Base-by-base conservation (phyloP, 1,140 invertebrate species). In the Panagrolaimus sp. region DNA sequence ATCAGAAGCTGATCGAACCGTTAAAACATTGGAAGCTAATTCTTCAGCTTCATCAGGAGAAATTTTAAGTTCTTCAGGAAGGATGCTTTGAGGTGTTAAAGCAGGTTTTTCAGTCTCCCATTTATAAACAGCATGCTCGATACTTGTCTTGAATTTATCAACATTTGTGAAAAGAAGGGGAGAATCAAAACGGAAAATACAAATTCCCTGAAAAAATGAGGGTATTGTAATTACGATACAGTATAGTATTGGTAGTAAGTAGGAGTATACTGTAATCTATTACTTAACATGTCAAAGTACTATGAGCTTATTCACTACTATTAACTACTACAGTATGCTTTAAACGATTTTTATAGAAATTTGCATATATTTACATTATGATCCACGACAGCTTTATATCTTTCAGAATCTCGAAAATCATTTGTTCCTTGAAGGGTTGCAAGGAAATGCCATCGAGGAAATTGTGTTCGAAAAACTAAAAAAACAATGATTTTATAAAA, bases 121-220 rank as follows among this genome's bases (percentile, higher is more conserved):
- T 63, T 69, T 26, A 12, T 64, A 28, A 1, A 69, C 17, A 21
- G 73, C 75, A 12, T 73, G 73, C 10, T 73, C 43, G 9, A 76
- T 55, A 4, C 55, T 58, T 43, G 65, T 17, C 46, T 83, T 82
- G 71, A 82, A 82, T 38, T 73, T 47, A 48, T 82, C 80, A 14
- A 83, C 79, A 68, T 82, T 82, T 6, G 82, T 81, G 52, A 83
- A 82, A 0, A 82, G 70, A 1, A 82, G 63, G 5, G 80, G 80
- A 32, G 80, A 71, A 67, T 82, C 80, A 67, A 82, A 82, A 24
- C 80, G 80, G 68, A 83, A 82, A 14, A 83, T 72, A 55, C 80
- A 83, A 65, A 82, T 82, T 47, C 81, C 79, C 72, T 79, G 44
- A 46, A 77, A 67, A 38, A 45, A 38, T 38, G 2, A 38, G 32